Conservation (phyloP, 2,888 invertebrate species). For the Sipha maydis region DNA sequence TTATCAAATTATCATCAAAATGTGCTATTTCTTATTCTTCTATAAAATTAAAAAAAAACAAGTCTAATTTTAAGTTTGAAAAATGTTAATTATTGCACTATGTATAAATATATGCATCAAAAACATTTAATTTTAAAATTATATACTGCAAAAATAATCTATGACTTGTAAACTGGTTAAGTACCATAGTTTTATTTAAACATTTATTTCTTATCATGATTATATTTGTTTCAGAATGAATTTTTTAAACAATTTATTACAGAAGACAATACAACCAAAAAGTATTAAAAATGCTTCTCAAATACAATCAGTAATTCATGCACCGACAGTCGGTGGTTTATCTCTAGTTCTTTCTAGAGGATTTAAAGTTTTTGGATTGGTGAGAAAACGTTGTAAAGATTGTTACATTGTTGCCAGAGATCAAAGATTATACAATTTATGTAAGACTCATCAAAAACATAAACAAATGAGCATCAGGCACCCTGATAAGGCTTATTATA, state of each 20-base stretch:
- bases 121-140: no score
- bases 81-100: no score
- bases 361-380: constrained; percentile 70
- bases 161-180: neutral
- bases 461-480: constrained; percentile 75
- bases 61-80: no score
- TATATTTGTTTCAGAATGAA: constrained; percentile 49
- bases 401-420: constrained; percentile 79
- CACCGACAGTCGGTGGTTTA: neutral
- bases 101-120: no score
- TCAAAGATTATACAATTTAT: constrained; percentile 78
- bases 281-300: neutral
- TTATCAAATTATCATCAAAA: no score
- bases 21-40: no score
- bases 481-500: constrained; percentile 58
- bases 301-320: neutral
- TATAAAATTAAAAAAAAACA: no score
- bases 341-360: constrained; percentile 43
- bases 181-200: neutral
- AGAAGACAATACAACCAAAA: neutral
- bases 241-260: constrained; percentile 40
- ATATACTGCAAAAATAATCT: no score
- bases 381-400: constrained; percentile 80
- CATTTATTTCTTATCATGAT: neutral
- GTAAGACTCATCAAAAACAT: constrained; percentile 81